phyloP scores from a whole-genome alignment of 1,140 invertebrate species.

The Rhopalosiphum maidis region DNA sequence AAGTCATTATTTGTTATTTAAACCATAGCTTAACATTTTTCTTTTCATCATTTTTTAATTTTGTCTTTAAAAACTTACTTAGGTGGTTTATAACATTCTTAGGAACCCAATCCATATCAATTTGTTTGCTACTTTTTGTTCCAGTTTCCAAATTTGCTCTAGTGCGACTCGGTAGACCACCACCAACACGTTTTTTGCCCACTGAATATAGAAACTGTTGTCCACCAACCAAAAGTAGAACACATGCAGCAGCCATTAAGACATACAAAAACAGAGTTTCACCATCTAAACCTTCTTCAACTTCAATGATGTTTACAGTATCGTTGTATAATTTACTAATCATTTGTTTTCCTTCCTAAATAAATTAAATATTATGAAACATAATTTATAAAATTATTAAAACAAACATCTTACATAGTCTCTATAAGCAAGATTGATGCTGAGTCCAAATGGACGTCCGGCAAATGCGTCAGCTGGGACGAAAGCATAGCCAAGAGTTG shows the following conservation, averaged over 20 bases:
- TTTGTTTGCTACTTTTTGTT: conserved; percentile 86
- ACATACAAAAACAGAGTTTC: conserved; percentile 99
- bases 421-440: conserved; percentile 91
- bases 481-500: conserved; percentile 94
- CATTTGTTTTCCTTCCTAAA: conserved; percentile 72
- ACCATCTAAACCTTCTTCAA: conserved; percentile 95
- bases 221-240: conserved; percentile 85
- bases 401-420: conserved; percentile 72
- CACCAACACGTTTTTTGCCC: conserved; percentile 68
- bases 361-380: conserved; percentile 59
- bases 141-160: conserved; percentile 73
- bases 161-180: conserved; percentile 61
- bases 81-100: conserved; percentile 83
- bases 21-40: not conserved
- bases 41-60: too few relatives aligned
- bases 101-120: conserved; percentile 98
- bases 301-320: conserved; percentile 95
- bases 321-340: conserved; percentile 97
- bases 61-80: conserved; percentile 70
- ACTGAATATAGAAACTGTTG: conserved; percentile 88
- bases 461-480: conserved; percentile 94
- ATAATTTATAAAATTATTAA: conserved; percentile 42
- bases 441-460: conserved; percentile 93
- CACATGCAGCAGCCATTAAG: conserved; percentile 86
- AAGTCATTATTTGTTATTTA: not conserved